phyloP scores from a whole-genome alignment of 2,888 invertebrate species.

The Drosophila nr. medialis region DNA sequence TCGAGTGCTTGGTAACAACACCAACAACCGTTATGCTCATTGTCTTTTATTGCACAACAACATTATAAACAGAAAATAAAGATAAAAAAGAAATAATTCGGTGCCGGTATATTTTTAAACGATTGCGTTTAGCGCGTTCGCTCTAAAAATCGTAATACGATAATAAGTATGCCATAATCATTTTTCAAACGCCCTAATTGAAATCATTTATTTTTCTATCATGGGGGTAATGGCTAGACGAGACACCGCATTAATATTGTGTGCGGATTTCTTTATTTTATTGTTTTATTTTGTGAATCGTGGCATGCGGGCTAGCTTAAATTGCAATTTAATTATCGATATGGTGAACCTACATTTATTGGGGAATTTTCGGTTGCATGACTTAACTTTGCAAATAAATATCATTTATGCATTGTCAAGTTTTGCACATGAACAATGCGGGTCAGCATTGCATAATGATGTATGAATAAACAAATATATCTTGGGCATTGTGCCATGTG shows the following conservation, averaged over 20 bases:
- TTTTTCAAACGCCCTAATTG: conserved; percentile 78
- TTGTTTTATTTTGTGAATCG: neutral
- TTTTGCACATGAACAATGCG: conserved; percentile 64
- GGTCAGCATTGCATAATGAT: conserved; percentile 59
- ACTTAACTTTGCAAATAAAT: conserved; percentile 26
- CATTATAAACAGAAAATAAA: conserved; percentile 65
- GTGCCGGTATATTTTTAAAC: conserved; percentile 46
- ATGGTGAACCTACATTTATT: conserved; percentile 18
- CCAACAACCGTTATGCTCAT: conserved; percentile 51
- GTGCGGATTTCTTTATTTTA: conserved; percentile 7
- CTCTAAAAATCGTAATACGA: conserved; percentile 61
- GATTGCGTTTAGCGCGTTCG: conserved; percentile 56
- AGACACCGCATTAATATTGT: neutral
- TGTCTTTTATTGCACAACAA: conserved; percentile 77
- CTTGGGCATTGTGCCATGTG: conserved; percentile 30
- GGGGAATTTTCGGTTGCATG: conserved; percentile 11
- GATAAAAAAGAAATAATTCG: conserved; percentile 58
- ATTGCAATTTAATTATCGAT: conserved; percentile 70
- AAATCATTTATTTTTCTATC: conserved; percentile 68
- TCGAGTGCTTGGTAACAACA: conserved; percentile 13
- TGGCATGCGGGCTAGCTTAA: conserved; percentile 55
- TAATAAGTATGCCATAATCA: conserved; percentile 75
- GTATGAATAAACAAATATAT: conserved; percentile 44
- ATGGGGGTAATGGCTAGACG: conserved; percentile 46
- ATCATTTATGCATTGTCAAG: conserved; percentile 47